Evolutionary conservation across 2,113 vertebrate genomes (phyloP).

Genomic region (Callipepla californica): DNA sequence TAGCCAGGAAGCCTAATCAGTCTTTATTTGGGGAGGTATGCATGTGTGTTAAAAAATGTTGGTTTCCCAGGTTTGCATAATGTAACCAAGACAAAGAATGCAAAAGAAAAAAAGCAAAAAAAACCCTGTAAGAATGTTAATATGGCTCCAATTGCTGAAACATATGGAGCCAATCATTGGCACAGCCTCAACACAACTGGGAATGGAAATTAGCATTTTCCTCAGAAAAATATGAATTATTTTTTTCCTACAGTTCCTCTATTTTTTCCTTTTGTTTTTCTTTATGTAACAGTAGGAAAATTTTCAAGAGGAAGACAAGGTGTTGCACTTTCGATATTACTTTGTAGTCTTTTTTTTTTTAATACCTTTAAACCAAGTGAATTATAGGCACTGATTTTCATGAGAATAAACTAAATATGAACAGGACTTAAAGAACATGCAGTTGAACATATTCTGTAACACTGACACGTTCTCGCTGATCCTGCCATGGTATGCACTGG

Average conservation of each 20-base stretch:
- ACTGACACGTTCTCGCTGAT: background rate
- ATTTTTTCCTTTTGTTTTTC: background rate
- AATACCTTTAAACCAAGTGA: background rate
- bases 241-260: background rate
- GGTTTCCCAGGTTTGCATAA: constrained; percentile 25
- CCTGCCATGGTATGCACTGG: background rate
- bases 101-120: constrained; percentile 41
- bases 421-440: background rate
- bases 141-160: constrained; percentile 54
- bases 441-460: background rate
- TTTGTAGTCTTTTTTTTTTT: background rate
- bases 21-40: background rate
- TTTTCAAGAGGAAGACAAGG: background rate
- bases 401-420: background rate
- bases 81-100: constrained; percentile 19
- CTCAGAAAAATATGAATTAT: constrained; percentile 23
- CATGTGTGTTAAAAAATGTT: constrained; percentile 2
- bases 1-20: background rate
- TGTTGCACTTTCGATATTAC: background rate
- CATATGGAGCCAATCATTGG: constrained; percentile 56
- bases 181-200: constrained; percentile 46
- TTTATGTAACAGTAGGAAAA: background rate
- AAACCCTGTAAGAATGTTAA: constrained; percentile 36
- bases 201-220: constrained; percentile 66
- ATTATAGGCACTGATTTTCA: background rate